These are phyloP conservation scores for Mirounga angustirostris DNA, from an alignment of 2,113 vertebrate species.

Conservation along the genomic window DNA sequence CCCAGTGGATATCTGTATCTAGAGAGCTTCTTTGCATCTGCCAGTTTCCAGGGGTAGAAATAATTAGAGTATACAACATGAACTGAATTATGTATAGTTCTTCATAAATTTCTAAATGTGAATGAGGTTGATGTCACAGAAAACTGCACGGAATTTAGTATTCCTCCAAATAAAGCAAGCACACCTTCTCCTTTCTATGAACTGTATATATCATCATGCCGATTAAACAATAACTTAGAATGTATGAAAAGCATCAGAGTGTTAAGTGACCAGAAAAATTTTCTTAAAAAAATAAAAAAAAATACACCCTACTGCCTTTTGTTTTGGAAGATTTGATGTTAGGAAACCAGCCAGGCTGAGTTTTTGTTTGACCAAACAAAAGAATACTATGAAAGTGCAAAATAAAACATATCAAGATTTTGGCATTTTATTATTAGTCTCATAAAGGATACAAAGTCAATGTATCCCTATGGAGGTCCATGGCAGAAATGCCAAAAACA, in stretches of 20 bases:
- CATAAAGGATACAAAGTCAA: background rate
- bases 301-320: background rate
- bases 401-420: background rate
- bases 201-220: background rate
- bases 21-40: background rate
- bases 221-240: background rate
- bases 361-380: slow-evolving; percentile 20
- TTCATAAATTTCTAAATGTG: background rate
- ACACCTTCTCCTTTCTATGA: background rate
- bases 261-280: background rate
- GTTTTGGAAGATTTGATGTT: background rate
- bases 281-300: background rate
- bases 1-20: background rate
- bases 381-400: background rate
- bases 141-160: background rate
- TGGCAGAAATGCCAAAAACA: background rate
- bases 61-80: background rate
- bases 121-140: background rate
- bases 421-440: background rate
- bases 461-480: background rate
- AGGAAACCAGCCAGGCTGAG: background rate
- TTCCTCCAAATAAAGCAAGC: background rate
- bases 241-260: background rate
- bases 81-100: background rate
- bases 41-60: background rate